Conservation (phyloP, 1,140 invertebrate species). For the Stegodyphus mimosarum region DNA sequence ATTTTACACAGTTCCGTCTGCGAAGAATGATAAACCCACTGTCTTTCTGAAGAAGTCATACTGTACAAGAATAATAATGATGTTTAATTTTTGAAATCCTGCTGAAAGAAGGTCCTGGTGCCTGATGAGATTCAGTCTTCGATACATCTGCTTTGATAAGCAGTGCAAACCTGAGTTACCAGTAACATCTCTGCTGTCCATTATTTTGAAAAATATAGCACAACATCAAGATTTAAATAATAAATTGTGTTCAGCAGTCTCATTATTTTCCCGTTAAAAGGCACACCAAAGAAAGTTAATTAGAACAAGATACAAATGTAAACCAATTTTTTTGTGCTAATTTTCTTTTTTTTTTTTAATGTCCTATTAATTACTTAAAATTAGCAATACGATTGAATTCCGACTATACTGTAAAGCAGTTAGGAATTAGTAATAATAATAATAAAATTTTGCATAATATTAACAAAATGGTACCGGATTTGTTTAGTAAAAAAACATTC, state of each 20-base stretch:
- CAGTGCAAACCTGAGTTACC: neutral
- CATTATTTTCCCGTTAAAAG: neutral
- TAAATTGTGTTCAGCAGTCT: neutral
- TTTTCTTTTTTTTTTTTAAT: no score
- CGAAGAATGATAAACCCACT: neutral
- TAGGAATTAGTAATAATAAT: no score
- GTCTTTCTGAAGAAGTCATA: constrained; percentile 5
- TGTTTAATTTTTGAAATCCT: neutral
- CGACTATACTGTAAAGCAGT: no score
- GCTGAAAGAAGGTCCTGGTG: neutral
- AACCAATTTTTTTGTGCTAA: no score
- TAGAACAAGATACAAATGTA: no score
- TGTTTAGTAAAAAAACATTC: no score
- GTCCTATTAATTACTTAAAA: no score
- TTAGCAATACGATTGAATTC: no score
- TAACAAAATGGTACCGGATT: no score
- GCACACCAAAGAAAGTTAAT: no score
- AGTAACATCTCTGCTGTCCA: neutral
- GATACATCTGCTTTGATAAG: neutral
- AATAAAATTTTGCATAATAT: no score
- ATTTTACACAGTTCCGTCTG: neutral
- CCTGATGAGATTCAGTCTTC: neutral
- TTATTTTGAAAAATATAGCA: neutral
- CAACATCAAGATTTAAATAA: neutral
- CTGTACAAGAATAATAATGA: constrained; percentile 44